Conservation (phyloP, 2,113 vertebrate genomes). For the Peucedramus taeniatus region DNA sequence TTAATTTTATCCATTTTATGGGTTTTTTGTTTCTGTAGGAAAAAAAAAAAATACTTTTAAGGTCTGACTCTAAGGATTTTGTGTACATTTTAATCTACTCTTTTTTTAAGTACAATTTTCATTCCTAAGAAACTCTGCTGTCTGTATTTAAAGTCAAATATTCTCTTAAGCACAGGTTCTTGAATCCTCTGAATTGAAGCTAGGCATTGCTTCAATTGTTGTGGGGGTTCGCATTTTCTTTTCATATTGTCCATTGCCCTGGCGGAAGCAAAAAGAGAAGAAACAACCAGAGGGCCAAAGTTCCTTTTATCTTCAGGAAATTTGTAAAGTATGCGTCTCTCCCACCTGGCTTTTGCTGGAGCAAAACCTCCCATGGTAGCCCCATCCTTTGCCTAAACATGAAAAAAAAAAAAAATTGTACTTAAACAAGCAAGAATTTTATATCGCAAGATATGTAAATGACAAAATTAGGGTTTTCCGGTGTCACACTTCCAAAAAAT, state of each 20-base stretch:
- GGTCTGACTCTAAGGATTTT: not conserved
- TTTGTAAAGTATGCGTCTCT: not conserved
- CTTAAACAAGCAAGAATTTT: not conserved
- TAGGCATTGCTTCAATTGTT: not conserved
- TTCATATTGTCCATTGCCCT: not conserved
- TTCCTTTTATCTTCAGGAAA: not conserved
- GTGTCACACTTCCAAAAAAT: not conserved
- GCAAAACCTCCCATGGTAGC: not conserved
- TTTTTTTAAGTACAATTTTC: not conserved
- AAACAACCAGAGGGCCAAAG: not conserved
- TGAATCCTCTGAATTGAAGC: not conserved
- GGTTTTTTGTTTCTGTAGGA: not conserved
- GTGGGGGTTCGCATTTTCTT: not conserved
- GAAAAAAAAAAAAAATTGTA: not conserved
- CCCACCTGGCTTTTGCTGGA: not conserved
- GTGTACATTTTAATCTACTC: not conserved
- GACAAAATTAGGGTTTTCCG: not conserved
- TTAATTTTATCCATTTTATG: conserved; percentile 11
- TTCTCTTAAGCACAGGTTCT: not conserved
- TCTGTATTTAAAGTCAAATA: not conserved
- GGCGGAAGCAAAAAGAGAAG: not conserved
- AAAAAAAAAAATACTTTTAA: not conserved
- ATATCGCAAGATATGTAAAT: not conserved
- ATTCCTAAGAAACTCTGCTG: not conserved
- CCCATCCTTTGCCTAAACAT: not conserved